Evolutionary conservation across 2,888 invertebrate genomes (phyloP).

Genomic region (Adelphocoris suturalis): DNA sequence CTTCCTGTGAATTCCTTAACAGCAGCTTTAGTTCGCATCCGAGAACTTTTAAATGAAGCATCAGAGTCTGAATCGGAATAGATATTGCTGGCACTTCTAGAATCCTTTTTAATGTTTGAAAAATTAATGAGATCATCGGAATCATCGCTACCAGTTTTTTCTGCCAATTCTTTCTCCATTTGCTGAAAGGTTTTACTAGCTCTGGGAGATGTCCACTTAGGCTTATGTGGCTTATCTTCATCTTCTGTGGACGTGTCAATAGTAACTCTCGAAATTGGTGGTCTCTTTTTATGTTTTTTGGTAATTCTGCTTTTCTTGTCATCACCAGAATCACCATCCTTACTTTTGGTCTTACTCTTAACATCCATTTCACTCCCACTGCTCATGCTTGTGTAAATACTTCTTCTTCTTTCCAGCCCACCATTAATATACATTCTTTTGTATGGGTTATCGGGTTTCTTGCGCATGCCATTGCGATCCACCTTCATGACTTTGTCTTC

Average conservation of each 20-base stretch:
- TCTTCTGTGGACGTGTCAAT: constrained; percentile 82
- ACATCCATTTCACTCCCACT: constrained; percentile 80
- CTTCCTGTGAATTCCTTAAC: constrained; percentile 87
- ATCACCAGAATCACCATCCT: constrained; percentile 74
- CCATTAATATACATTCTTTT: constrained; percentile 90
- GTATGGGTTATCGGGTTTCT: constrained; percentile 84
- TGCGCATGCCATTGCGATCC: constrained; percentile 85
- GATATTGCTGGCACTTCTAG: constrained; percentile 85
- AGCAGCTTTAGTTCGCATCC: constrained; percentile 89
- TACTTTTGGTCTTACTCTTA: constrained; percentile 68
- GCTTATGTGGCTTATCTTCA: constrained; percentile 75
- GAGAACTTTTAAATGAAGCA: constrained; percentile 81
- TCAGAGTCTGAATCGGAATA: constrained; percentile 91
- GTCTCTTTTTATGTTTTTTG: constrained; percentile 76
- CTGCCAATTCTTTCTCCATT: constrained; percentile 87
- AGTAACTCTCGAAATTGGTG: constrained; percentile 74
- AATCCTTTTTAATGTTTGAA: constrained; percentile 79
- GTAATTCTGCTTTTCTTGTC: constrained; percentile 73
- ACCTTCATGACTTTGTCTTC: constrained; percentile 81
- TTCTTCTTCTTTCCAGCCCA: constrained; percentile 83
- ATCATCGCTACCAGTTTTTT: constrained; percentile 82
- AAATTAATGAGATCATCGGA: constrained; percentile 89
- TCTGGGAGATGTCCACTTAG: constrained; percentile 78
- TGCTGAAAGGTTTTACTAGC: constrained; percentile 83
- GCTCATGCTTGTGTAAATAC: constrained; percentile 83